Percentiles rank a stretch among this genome's conserved stretches.
Evolutionary conservation across 2,113 vertebrate species (phyloP).

Genomic region (Anhinga anhinga): DNA sequence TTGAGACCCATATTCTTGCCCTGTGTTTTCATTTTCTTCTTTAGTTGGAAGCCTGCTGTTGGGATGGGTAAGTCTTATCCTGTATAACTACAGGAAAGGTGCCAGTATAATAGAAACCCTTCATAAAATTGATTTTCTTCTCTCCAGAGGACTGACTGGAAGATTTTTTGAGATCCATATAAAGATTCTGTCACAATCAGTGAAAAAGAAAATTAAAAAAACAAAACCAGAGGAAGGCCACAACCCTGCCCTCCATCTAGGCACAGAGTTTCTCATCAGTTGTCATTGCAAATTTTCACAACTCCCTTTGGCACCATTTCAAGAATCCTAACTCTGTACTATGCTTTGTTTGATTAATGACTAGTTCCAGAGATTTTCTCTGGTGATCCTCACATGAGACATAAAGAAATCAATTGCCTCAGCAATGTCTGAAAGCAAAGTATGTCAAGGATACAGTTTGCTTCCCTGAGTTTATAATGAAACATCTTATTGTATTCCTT

Average conservation of each 20-base stretch:
- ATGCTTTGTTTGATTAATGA: slow-evolving; percentile 39
- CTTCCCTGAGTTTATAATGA: not conserved
- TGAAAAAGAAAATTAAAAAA: not conserved
- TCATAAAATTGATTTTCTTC: not conserved
- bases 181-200: not conserved
- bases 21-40: not conserved
- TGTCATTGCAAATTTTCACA: slow-evolving; percentile 3
- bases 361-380: slow-evolving; percentile 27
- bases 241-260: not conserved
- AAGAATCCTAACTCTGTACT: not conserved
- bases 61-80: not conserved
- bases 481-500: not conserved
- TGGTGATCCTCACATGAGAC: slow-evolving; percentile 25
- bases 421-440: not conserved
- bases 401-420: slow-evolving; percentile 1
- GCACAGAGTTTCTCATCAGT: not conserved
- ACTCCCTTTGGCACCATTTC: slow-evolving; percentile 17
- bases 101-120: not conserved
- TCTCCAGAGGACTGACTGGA: not conserved
- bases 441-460: not conserved
- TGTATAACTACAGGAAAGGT: not conserved
- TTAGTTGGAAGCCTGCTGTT: not conserved
- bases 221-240: not conserved
- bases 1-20: not conserved
- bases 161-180: not conserved